A percentile compares a stretch with the other conserved stretches of the same genome.
Evolutionary conservation across 2,888 invertebrate species (phyloP).

Genomic region (Choreutis nemorana): DNA sequence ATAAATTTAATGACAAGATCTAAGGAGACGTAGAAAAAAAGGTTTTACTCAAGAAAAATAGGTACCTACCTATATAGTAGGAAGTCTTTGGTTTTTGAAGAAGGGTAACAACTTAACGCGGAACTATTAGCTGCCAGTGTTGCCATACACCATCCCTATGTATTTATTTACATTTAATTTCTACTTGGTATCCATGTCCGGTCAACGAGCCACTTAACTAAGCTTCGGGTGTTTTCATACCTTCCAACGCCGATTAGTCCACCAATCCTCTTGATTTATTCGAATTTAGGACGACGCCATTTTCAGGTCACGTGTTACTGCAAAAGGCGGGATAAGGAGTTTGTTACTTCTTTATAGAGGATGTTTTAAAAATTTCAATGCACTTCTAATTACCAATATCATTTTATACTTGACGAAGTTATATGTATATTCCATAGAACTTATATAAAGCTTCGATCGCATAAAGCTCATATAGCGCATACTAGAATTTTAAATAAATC

Average conservation of each 20-base stretch:
- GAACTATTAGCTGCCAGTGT: too few relatives aligned
- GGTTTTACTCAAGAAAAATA: too few relatives aligned
- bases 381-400: too few relatives aligned
- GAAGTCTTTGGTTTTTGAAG: too few relatives aligned
- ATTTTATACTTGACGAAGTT: too few relatives aligned
- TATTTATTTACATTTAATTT: slow-evolving; percentile 24
- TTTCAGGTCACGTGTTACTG: slow-evolving; percentile 46
- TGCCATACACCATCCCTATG: too few relatives aligned
- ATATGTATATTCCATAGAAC: too few relatives aligned
- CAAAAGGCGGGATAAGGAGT: slow-evolving; percentile 26
- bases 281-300: slow-evolving; percentile 49
- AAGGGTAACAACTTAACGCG: too few relatives aligned
- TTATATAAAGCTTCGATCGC: too few relatives aligned
- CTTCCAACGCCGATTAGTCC: slow-evolving; percentile 37
- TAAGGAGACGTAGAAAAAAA: not conserved
- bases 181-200: slow-evolving; percentile 7
- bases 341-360: slow-evolving; percentile 21
- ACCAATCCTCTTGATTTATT: slow-evolving; percentile 57
- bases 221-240: slow-evolving; percentile 26
- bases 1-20: not conserved
- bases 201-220: slow-evolving; percentile 9
- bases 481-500: too few relatives aligned
- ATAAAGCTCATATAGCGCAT: too few relatives aligned
- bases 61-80: too few relatives aligned
- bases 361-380: slow-evolving; percentile 15